phyloP scores from a whole-genome alignment of 1,140 invertebrate species.

The Euwallacea similis region DNA sequence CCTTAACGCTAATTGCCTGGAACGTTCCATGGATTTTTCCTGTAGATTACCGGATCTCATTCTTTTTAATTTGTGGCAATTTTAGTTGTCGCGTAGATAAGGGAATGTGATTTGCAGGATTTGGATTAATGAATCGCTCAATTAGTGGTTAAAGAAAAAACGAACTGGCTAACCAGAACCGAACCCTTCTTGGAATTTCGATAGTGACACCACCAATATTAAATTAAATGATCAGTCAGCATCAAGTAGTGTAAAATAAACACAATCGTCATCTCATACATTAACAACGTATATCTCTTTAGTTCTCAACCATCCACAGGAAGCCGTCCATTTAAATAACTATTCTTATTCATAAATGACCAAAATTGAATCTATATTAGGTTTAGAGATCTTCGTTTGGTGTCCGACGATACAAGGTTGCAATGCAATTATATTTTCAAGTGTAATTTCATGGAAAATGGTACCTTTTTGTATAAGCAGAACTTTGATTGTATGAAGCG shows the following conservation, averaged over 20 bases:
- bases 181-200: too few relatives aligned
- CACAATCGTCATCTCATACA: conserved; percentile 28
- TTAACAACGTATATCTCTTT: conserved; percentile 33
- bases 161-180: not conserved
- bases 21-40: not conserved
- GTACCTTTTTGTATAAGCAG: too few relatives aligned
- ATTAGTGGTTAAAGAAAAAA: not conserved
- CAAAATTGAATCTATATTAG: conserved; percentile 6
- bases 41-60: conserved; percentile 4
- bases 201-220: not conserved
- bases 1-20: not conserved
- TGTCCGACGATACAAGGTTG: not conserved
- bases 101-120: conserved; percentile 1
- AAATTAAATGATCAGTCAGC: conserved; percentile 9
- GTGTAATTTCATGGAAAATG: too few relatives aligned
- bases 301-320: conserved; percentile 43
- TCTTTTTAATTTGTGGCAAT: conserved; percentile 10
- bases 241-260: conserved; percentile 18
- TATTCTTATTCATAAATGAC: conserved; percentile 27
- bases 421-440: too few relatives aligned
- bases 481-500: too few relatives aligned
- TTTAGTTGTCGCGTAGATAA: conserved; percentile 3
- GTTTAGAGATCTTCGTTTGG: not conserved
- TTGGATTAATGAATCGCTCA: conserved; percentile 4
- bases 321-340: conserved; percentile 43